Base-by-base conservation (phyloP, 2,888 invertebrate species). In the Meta bourneti region DNA sequence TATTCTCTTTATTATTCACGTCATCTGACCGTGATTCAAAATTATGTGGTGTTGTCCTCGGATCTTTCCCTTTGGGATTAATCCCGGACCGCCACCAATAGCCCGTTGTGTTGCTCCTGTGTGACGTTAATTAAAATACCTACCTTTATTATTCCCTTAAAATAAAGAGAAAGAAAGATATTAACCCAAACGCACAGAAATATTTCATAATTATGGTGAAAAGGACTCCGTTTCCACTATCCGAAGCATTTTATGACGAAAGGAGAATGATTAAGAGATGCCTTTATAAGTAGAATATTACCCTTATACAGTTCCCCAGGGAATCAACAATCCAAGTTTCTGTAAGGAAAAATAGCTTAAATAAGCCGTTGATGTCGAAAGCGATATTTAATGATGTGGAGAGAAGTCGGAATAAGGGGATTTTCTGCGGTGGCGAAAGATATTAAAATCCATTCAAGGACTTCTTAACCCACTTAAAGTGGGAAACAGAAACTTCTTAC, bases 401-500 rank as follows among this genome's bases (percentile, higher is more conserved):
- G 20, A 71, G 70, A 70, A 20, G 20, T 16, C 20, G 7, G 51
- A 72, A 52, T 11, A 74, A 77, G 11, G 7, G 52, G 72, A 7
- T 82, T 78, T 20, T 11, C 51, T 1, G 19, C n/a, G 11, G 19
- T 52, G 13, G 19, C 2, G 9, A 70, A 82, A 7, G 49, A 72
- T 72, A 82, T 72, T 72, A 82, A 82, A 82, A 82, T 72, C 51
- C 71, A 82, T 82, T 71, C 52, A 72, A 9, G 8, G 52, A 7
- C 13, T 19, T 72, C 34, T 72, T 4, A 7, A 34, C 13, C 13
- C 19, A 0, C 51, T 8, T 8, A 72, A 72, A 77, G 19, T 77
- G 71, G 34, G n/a, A 71, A 52, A 51, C 71, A 19, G 52, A 82
- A 82, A 71, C 72, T 70, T 49, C 72, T 72, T 34, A 8, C 75